Conservation (phyloP, 2,888 invertebrate species). For the Melangyna quadrimaculata region DNA sequence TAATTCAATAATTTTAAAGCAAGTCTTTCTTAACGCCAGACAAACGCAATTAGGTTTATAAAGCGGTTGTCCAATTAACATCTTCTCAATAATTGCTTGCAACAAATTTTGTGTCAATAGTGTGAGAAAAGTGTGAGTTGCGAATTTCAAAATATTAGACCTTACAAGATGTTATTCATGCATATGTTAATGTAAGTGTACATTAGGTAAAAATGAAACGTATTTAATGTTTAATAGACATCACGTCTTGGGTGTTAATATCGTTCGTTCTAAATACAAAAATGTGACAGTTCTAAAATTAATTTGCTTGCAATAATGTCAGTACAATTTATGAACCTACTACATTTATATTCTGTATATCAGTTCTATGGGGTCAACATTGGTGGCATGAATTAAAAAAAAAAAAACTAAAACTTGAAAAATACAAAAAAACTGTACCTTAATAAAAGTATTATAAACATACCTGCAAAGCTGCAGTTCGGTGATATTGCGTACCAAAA, state of each 20-base stretch:
- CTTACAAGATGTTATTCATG: background rate
- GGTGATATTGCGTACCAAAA: too few species aligned
- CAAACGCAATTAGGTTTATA: background rate
- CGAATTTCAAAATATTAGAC: background rate
- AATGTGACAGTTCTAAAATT: background rate
- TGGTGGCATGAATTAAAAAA: too few species aligned
- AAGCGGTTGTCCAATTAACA: background rate
- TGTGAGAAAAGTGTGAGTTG: background rate
- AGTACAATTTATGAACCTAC: too few species aligned
- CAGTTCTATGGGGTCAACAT: too few species aligned
- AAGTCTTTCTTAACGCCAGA: background rate
- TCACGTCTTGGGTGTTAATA: background rate
- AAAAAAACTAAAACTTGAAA: too few species aligned
- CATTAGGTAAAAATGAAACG: background rate
- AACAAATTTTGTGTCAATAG: background rate
- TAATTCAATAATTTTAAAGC: background rate
- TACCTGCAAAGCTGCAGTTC: too few species aligned
- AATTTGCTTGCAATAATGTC: too few species aligned
- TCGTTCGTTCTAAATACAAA: background rate
- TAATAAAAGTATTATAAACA: too few species aligned
- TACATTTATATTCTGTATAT: too few species aligned
- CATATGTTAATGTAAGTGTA: background rate
- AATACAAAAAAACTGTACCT: too few species aligned
- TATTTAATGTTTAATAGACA: background rate
- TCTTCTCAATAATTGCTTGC: background rate